Evolutionary conservation across 1,140 invertebrate genomes (phyloP), one percentile per base, ranked within the genome.

Genomic region (Chionoecetes opilio): DNA sequence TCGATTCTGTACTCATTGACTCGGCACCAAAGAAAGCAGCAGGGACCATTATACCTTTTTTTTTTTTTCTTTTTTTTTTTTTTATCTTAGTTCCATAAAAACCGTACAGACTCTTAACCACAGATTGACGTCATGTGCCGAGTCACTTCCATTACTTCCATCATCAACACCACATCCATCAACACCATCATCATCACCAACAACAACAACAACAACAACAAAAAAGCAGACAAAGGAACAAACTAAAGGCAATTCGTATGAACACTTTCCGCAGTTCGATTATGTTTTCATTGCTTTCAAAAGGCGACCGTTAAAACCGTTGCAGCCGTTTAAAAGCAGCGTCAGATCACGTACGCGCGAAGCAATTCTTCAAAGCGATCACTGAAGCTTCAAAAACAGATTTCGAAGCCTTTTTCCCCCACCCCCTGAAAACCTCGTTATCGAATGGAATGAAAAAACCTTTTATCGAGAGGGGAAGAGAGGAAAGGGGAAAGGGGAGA

Each of bases 341-440:
- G 63, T 75, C 21, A n/a, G 21, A 75, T 75, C 63, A 6, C 63
- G 63, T 26, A 26, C n/a, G 21, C 63, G 21, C 21, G n/a, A n/a
- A 75, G 63, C 11, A 21, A n/a, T n/a, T n/a, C 63, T 75, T 75
- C 63, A 75, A 75, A 75, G 63, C 63, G 63, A 75, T 75, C 63
- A 75, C 11, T n/a, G 63, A 11, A n/a, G 63, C 63, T 75, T 75
- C 63, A 75, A 75, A 75, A 75, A 75, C 63, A 75, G 21, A 26
- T n/a, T 26, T n/a, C 63, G 63, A 75, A 75, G 63, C 63, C 63
- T 75, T 75, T 75, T 75, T 75, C n/a, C 21, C 63, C 6, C 26
- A 75, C 63, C 63, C 26, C 63, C 63, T 75, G 6, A 26, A 75
- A 75, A 26, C 63, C 63, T 75, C 63, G 63, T n/a, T 75, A 53